Evolutionary conservation across 2,888 invertebrate genomes (phyloP).

Genomic region (Ichneumoninae sp.): DNA sequence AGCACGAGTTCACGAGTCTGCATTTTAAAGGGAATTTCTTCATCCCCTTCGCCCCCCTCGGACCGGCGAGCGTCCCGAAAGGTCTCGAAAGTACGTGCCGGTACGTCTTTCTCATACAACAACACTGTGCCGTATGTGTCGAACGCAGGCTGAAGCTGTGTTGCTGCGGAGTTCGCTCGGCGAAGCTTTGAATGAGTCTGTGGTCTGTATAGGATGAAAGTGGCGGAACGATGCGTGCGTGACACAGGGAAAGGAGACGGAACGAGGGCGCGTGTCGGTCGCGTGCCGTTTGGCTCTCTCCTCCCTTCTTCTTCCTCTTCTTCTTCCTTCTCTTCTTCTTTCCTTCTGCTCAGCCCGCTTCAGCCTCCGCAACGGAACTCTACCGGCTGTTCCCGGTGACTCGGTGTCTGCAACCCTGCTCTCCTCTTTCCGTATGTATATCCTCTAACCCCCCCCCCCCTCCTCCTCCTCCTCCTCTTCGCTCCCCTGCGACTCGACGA

Average conservation of each 20-base stretch:
- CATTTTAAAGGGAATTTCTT: conserved; percentile 10
- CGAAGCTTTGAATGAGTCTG: conserved; percentile 21
- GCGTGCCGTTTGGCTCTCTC: conserved; percentile 78
- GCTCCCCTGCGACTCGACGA: conserved; percentile 50
- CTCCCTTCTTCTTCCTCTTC: conserved; percentile 47
- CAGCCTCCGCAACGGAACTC: conserved; percentile 28
- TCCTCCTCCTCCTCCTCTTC: conserved; percentile 19
- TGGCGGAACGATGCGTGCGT: conserved; percentile 47
- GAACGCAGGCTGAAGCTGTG: neutral
- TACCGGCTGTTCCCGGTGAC: conserved; percentile 73
- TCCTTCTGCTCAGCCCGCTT: conserved; percentile 33
- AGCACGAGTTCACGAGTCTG: conserved; percentile 3
- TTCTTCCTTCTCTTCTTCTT: conserved; percentile 36
- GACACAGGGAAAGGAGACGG: conserved; percentile 69
- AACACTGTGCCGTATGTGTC: neutral
- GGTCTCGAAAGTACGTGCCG: conserved; percentile 26
- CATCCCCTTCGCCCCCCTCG: neutral
- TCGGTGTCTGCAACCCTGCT: conserved; percentile 75
- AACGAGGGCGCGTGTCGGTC: conserved; percentile 82
- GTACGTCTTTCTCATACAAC: conserved; percentile 1
- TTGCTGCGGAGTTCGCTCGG: neutral
- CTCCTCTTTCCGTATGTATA: conserved; percentile 53
- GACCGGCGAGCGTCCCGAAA: neutral
- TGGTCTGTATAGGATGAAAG: conserved; percentile 39
- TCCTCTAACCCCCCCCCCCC: conserved; percentile 4